Percentiles rank a stretch among this genome's conserved stretches.
Conservation (phyloP, 2,888 invertebrate species). For the Patella pellucida region DNA sequence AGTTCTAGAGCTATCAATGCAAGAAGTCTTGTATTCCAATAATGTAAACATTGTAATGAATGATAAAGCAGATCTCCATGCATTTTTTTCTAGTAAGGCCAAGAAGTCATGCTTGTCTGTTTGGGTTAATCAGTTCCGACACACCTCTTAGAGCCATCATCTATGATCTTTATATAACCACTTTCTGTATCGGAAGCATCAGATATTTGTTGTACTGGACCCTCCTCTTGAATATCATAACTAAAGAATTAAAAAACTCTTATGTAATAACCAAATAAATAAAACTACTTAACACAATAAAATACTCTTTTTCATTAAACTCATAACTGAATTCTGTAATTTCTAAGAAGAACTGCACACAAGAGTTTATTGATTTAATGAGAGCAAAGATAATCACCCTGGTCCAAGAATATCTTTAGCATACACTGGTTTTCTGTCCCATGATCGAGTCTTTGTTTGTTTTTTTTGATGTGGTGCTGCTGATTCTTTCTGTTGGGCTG, state of each 20-base stretch:
- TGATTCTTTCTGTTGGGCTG: not conserved
- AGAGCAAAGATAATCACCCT: not conserved
- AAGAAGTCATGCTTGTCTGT: not conserved
- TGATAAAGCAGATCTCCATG: too few relatives aligned
- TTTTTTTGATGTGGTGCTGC: not conserved
- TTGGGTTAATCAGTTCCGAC: not conserved
- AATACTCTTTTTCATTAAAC: too few relatives aligned
- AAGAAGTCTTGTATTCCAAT: too few relatives aligned
- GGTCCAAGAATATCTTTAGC: not conserved
- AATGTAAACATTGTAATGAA: too few relatives aligned
- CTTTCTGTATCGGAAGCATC: slow-evolving; percentile 62
- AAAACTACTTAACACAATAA: too few relatives aligned
- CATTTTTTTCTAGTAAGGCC: too few relatives aligned
- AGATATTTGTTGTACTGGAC: slow-evolving; percentile 63
- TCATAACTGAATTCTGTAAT: too few relatives aligned
- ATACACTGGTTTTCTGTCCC: not conserved
- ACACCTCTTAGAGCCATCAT: slow-evolving; percentile 31
- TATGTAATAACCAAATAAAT: too few relatives aligned
- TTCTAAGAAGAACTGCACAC: too few relatives aligned
- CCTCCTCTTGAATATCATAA: slow-evolving; percentile 61
- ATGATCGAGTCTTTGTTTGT: not conserved
- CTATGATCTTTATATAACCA: slow-evolving; percentile 54
- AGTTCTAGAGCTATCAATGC: too few relatives aligned
- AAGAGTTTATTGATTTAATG: not conserved
- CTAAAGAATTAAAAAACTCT: not conserved